Evolutionary conservation across 1,140 invertebrate species (phyloP).

Genomic region (Bursaphelenchus mucronatus): DNA sequence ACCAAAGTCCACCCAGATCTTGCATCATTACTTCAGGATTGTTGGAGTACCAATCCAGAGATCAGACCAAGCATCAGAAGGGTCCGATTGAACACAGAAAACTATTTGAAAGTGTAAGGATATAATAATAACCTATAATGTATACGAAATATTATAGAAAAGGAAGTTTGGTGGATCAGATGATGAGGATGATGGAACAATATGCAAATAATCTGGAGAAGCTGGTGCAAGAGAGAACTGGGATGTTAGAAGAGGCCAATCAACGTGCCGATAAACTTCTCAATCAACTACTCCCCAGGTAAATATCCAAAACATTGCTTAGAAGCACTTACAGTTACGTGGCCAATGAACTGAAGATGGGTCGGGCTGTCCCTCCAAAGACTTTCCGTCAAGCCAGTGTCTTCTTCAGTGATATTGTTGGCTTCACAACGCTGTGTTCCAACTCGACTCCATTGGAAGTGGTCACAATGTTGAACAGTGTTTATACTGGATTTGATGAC

Average conservation of each 20-base stretch:
- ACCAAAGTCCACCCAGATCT: constrained; percentile 56
- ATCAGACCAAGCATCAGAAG: constrained; percentile 53
- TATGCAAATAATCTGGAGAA: constrained; percentile 94
- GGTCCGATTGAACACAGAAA: constrained; percentile 57
- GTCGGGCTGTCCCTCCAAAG: constrained; percentile 55
- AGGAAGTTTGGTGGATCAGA: constrained; percentile 58
- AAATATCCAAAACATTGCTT: not conserved
- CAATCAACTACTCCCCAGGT: constrained; percentile 51
- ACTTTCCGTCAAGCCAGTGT: constrained; percentile 70
- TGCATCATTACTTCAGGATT: constrained; percentile 51
- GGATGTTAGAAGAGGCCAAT: constrained; percentile 60
- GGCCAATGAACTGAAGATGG: constrained; percentile 58
- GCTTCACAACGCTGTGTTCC: constrained; percentile 70
- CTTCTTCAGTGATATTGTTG: constrained; percentile 87
- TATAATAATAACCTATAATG: constrained; percentile 1
- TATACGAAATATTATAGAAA: constrained; percentile 45
- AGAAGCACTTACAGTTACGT: constrained; percentile 45
- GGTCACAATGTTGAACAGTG: constrained; percentile 44
- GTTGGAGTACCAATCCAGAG: constrained; percentile 58
- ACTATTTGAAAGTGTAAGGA: constrained; percentile 59
- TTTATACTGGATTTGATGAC: constrained; percentile 61
- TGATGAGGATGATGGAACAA: constrained; percentile 65
- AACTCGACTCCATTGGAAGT: constrained; percentile 62
- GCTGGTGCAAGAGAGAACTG: constrained; percentile 86
- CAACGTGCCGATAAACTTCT: constrained; percentile 57